Evolutionary conservation across 2,797 vertebrate genomes (phyloP).

Genomic region (Lycodopsis pacificus): DNA sequence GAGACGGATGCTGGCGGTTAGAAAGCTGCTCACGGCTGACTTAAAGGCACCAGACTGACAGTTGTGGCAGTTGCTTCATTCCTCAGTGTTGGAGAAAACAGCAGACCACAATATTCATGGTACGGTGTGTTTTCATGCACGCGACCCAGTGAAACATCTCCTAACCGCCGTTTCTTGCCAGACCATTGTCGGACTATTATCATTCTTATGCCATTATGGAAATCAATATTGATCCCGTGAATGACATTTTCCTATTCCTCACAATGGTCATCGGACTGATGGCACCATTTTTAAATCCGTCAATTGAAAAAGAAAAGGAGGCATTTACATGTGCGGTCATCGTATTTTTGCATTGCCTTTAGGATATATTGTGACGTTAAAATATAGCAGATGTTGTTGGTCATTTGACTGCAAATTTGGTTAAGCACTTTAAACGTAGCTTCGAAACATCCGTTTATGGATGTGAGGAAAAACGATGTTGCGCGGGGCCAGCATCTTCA

Average conservation of each 20-base stretch:
- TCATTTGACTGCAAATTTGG: constrained; percentile 97
- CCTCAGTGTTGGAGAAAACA: constrained; percentile 44
- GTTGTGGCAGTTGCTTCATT: constrained; percentile 80
- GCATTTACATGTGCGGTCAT: constrained; percentile 91
- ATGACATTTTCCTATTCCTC: constrained; percentile 90
- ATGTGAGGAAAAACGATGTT: constrained; percentile 73
- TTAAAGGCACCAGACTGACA: constrained; percentile 64
- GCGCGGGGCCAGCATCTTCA: constrained; percentile 52
- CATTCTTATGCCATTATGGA: constrained; percentile 81
- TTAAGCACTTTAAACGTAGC: constrained; percentile 82
- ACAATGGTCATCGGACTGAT: constrained; percentile 83
- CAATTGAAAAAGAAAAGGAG: constrained; percentile 83
- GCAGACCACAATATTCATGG: constrained; percentile 62
- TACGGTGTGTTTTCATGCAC: constrained; percentile 51
- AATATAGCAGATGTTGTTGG: constrained; percentile 87
- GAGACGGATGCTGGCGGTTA: constrained; percentile 32
- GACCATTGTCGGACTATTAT: constrained; percentile 79
- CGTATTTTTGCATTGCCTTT: constrained; percentile 79
- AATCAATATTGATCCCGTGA: constrained; percentile 86
- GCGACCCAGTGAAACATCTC: constrained; percentile 43
- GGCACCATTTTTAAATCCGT: constrained; percentile 78
- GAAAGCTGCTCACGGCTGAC: constrained; percentile 36
- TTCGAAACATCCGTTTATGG: constrained; percentile 81
- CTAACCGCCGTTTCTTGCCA: constrained; percentile 76
- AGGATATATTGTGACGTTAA: constrained; percentile 83